Percentiles rank a stretch among this genome's conserved stretches.
These are phyloP conservation scores for Clarias pachynema DNA, from an alignment of 2,797 vertebrate species.

Conservation along the genomic window DNA sequence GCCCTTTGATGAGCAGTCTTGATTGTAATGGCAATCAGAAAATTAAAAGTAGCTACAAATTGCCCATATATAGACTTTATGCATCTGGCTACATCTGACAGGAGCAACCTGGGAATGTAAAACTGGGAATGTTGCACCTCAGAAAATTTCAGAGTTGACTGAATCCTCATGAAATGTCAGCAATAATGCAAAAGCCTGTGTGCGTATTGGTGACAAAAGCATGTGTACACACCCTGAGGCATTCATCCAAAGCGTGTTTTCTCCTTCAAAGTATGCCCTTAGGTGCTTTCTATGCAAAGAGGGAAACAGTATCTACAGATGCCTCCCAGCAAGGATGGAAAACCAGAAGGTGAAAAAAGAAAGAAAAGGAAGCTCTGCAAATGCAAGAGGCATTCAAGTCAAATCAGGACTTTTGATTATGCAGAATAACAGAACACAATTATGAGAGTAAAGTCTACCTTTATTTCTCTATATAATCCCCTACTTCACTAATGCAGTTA, in stretches of 20 bases:
- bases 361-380: not conserved
- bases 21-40: not conserved
- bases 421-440: no score
- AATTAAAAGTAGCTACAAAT: not conserved
- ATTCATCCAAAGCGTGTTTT: slow-evolving; percentile 23
- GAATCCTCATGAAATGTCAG: slow-evolving; percentile 10
- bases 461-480: no score
- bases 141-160: not conserved
- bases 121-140: not conserved
- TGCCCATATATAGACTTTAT: not conserved
- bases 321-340: slow-evolving; percentile 1
- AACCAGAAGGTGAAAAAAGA: not conserved
- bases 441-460: no score
- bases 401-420: no score
- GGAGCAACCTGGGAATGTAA: not conserved
- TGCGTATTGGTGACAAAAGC: not conserved
- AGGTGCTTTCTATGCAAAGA: slow-evolving; percentile 21
- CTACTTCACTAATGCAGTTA: no score
- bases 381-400: no score
- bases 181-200: slow-evolving; percentile 10
- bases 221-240: slow-evolving; percentile 23
- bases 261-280: slow-evolving; percentile 16
- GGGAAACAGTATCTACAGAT: not conserved
- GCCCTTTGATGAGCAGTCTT: not conserved
- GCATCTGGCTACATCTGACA: not conserved